Evolutionary conservation across 2,797 vertebrate species (phyloP), one percentile per base, ranked within the genome.

Genomic region (Sebastes paucispinis): DNA sequence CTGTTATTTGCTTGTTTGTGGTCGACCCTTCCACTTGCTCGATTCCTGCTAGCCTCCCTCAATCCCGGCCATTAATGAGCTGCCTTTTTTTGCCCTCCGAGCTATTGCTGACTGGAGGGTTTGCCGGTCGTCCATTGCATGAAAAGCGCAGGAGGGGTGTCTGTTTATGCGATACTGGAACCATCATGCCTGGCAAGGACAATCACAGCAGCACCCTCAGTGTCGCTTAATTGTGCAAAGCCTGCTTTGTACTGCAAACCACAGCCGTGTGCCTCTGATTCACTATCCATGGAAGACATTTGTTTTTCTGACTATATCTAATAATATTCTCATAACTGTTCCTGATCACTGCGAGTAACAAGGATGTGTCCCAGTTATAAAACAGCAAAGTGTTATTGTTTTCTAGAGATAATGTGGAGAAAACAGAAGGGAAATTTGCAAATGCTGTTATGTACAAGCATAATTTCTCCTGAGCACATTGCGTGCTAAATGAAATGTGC

Each of bases 101-200:
- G 68, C 73, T 47, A 34, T 52, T 31, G 47, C 80, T 79, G 75
- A 82, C 65, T 82, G 58, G 62, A 85, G 65, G 68, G 68, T 71
- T 59, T 82, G 69, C 25, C 5, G 77, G 69, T 60, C 70, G 75
- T 85, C 74, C 73, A 57, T 1, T 64, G 73, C 43, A 68, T 70
- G 69, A 81, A 86, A 82, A 69, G 77, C 54, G 8, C 78, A 84
- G 65, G 73, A 75, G 69, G 80, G 79, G 29, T 62, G 79, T 84
- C 73, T 83, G 75, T 79, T 87, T 85, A 69, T 77, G 65, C 87
- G 85, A 88, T 80, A 73, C 78, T 84, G 82, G 75, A 89, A 68
- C 79, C 82, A 82, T 85, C 73, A 13, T 50, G 78, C 79, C 81
- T 73, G 72, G 83, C 88, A 76, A 88, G 73, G 81, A 89, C 89